phyloP scores from a whole-genome alignment of 1,140 invertebrate genomes.

The Trichonephila clavipes region DNA sequence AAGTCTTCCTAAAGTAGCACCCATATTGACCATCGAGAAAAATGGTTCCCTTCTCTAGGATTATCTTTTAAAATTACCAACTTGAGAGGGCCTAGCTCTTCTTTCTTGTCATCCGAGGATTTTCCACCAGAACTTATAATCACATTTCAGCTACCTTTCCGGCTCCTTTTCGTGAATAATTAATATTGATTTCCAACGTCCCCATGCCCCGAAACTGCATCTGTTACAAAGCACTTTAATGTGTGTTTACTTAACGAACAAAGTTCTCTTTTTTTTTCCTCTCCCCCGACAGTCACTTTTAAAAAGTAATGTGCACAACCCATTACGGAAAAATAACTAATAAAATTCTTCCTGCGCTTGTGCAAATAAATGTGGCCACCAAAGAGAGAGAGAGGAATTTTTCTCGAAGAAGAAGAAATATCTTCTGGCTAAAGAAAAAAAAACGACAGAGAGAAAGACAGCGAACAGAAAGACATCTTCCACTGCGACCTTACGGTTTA shows the following conservation, averaged over 20 bases:
- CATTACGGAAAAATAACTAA: slow-evolving; percentile 75
- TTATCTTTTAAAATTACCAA: slow-evolving; percentile 57
- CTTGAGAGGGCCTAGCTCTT: not conserved
- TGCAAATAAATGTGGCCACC: slow-evolving; percentile 72
- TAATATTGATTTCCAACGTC: slow-evolving; percentile 69
- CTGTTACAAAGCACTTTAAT: slow-evolving; percentile 72
- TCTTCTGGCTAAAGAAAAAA: not conserved
- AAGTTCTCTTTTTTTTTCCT: slow-evolving; percentile 49
- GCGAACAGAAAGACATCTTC: not conserved
- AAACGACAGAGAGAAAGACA: not conserved
- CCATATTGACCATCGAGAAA: not conserved
- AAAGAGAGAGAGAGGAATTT: slow-evolving; percentile 48
- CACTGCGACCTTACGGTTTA: slow-evolving; percentile 27
- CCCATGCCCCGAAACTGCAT: slow-evolving; percentile 22
- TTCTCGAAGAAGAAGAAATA: slow-evolving; percentile 28
- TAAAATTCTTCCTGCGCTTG: slow-evolving; percentile 64
- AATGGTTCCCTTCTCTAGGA: not conserved
- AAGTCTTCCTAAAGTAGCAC: not conserved
- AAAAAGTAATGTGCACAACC: slow-evolving; percentile 52
- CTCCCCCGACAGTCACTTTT: slow-evolving; percentile 24
- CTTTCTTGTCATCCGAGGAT: not conserved
- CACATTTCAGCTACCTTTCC: slow-evolving; percentile 69
- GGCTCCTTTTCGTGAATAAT: slow-evolving; percentile 67
- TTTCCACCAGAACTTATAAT: slow-evolving; percentile 60
- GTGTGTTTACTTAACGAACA: slow-evolving; percentile 73